These are phyloP conservation scores for Leucoraja ocellata DNA, from an alignment of 2,797 vertebrate species.

Conservation along the genomic window DNA sequence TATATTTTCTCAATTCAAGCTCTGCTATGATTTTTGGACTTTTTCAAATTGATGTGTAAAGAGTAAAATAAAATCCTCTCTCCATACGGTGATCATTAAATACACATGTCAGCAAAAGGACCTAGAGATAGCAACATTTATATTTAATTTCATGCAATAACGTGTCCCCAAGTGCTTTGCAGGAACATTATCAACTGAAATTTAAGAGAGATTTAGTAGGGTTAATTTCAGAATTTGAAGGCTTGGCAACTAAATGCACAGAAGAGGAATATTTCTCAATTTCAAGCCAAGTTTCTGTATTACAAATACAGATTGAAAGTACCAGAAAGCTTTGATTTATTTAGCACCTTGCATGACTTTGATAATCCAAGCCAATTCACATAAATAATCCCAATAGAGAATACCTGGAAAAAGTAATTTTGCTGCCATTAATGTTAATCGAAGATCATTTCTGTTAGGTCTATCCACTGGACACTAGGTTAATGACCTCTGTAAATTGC, in stretches of 20 bases:
- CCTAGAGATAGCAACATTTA: background rate
- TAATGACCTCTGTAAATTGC: too few relatives aligned
- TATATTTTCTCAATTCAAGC: background rate
- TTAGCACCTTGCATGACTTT: too few relatives aligned
- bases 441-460: too few relatives aligned
- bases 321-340: too few relatives aligned
- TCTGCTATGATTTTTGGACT: background rate
- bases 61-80: background rate
- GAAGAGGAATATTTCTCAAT: background rate
- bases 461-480: too few relatives aligned
- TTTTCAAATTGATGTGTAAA: background rate
- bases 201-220: background rate
- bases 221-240: background rate
- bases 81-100: background rate
- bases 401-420: too few relatives aligned
- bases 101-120: background rate
- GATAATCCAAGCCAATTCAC: too few relatives aligned
- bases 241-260: background rate
- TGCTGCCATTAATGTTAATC: too few relatives aligned
- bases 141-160: background rate
- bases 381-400: too few relatives aligned
- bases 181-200: background rate
- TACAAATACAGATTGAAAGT: too few relatives aligned
- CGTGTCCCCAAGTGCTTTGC: background rate
- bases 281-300: too few relatives aligned